Conservation (phyloP, 2,888 invertebrate genomes). For the Ectemnius cavifrons region DNA sequence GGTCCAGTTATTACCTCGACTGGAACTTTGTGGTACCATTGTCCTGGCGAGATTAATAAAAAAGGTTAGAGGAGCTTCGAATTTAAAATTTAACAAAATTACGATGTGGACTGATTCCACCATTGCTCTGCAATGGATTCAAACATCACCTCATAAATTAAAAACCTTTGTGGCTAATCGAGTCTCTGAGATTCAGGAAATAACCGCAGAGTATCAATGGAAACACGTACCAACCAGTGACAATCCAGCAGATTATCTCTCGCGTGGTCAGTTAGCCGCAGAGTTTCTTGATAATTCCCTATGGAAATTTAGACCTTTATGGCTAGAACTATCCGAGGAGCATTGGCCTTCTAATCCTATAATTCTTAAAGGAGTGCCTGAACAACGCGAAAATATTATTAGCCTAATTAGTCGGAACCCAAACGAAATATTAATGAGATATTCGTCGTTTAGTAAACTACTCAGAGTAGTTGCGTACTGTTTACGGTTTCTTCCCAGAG, state of each 20-base stretch:
- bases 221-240: conserved; percentile 11
- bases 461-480: background rate
- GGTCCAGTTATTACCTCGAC: background rate
- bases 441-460: background rate
- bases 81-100: background rate
- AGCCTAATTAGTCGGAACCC: no score
- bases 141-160: conserved; percentile 42
- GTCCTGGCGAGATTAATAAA: background rate
- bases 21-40: conserved; percentile 11
- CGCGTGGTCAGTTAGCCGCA: background rate
- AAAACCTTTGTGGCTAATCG: conserved; percentile 39
- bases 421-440: no score
- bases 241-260: conserved; percentile 19
- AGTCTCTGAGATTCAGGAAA: conserved; percentile 9
- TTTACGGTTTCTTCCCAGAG: background rate
- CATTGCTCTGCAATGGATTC: conserved; percentile 51
- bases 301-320: conserved; percentile 8
- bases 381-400: background rate
- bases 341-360: background rate
- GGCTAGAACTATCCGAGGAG: background rate
- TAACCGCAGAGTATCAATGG: background rate
- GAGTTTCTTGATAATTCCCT: background rate
- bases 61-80: background rate
- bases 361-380: accelerated
- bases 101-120: conserved; percentile 51